phyloP scores from a whole-genome alignment of 2,888 invertebrate species.

The Phaonia tiefii region DNA sequence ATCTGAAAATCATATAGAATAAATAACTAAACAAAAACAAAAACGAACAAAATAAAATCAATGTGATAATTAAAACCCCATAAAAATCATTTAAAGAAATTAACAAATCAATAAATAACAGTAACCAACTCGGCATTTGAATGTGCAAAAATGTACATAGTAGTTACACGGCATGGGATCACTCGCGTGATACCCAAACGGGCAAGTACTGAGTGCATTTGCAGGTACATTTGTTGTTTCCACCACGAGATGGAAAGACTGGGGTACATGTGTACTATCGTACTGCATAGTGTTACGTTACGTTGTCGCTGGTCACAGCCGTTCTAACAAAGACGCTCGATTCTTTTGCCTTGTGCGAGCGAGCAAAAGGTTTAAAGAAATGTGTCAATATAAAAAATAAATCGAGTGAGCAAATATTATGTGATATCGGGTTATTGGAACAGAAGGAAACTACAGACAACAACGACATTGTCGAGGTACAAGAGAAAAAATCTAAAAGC shows the following conservation, averaged over 20 bases:
- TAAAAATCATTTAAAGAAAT: slow-evolving; percentile 59
- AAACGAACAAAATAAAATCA: background rate
- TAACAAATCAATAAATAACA: slow-evolving; percentile 43
- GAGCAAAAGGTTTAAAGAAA: slow-evolving; percentile 23
- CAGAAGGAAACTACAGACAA: background rate
- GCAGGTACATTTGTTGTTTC: background rate
- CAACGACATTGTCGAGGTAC: slow-evolving; percentile 10
- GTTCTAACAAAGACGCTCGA: slow-evolving; percentile 39
- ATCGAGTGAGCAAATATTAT: slow-evolving; percentile 60
- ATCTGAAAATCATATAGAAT: slow-evolving; percentile 26
- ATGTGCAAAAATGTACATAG: background rate
- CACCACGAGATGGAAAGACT: background rate
- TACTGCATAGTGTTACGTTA: background rate
- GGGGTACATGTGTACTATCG: background rate
- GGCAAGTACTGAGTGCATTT: background rate
- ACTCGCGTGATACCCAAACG: background rate
- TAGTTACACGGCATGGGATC: background rate
- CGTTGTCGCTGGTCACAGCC: background rate
- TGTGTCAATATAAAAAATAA: slow-evolving; percentile 55
- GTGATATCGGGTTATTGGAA: slow-evolving; percentile 11
- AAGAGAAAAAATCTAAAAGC: slow-evolving; percentile 28
- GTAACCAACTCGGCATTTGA: background rate
- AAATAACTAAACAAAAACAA: background rate
- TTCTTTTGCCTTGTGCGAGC: background rate
- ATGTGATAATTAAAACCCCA: slow-evolving; percentile 68